phyloP scores from a whole-genome alignment of 2,888 invertebrate genomes.

The Stictocephala bisonia region DNA sequence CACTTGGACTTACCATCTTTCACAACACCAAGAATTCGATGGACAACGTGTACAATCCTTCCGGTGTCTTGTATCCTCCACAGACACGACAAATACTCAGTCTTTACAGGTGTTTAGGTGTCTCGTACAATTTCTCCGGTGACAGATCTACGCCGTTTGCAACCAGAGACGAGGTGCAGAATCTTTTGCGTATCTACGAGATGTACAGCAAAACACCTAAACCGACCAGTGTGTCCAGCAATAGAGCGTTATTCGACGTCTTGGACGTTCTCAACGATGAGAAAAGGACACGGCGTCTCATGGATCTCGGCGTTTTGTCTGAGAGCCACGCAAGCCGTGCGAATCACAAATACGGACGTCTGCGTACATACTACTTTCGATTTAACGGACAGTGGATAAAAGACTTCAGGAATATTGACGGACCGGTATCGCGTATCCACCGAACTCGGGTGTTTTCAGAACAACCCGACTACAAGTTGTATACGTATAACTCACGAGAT shows the following conservation, averaged over 20 bases:
- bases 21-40: not conserved
- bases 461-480: no score
- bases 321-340: no score
- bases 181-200: not conserved
- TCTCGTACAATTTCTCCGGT: not conserved
- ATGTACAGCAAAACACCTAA: not conserved
- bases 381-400: no score
- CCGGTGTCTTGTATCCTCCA: not conserved
- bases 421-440: not conserved
- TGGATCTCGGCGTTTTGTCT: not conserved
- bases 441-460: no score
- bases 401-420: no score
- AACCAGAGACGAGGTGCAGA: not conserved
- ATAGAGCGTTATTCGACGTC: not conserved
- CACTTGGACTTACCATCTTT: not conserved
- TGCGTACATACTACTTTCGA: no score
- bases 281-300: not conserved
- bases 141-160: not conserved
- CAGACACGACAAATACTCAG: constrained; percentile 1
- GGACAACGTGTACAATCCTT: constrained; percentile 4
- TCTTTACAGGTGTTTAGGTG: constrained; percentile 12
- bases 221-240: not conserved
- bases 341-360: no score
- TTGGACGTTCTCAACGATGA: no score
- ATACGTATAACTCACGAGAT: no score